These are phyloP conservation scores for Paedocypris micromegethes DNA, from an alignment of 2,797 vertebrate genomes.

Conservation along the genomic window DNA sequence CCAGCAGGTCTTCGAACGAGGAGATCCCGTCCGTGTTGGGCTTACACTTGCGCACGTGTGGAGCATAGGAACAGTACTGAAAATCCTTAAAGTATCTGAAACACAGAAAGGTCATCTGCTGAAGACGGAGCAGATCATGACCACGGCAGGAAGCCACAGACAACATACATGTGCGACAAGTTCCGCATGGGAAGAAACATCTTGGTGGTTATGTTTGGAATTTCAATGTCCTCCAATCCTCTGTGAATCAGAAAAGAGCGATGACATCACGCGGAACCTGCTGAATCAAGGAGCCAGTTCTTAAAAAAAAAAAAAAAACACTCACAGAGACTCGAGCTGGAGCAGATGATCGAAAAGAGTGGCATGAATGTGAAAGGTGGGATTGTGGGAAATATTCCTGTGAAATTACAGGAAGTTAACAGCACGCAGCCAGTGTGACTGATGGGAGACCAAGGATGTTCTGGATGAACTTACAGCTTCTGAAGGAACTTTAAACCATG, in stretches of 20 bases:
- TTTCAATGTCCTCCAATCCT: constrained; percentile 73
- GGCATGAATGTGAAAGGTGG: constrained; percentile 64
- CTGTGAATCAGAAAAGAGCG: constrained; percentile 50
- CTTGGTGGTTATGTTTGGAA: constrained; percentile 68
- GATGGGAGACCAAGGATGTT: not conserved
- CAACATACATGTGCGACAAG: constrained; percentile 69
- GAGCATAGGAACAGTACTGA: constrained; percentile 79
- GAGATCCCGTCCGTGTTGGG: constrained; percentile 82
- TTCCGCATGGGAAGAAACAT: constrained; percentile 77
- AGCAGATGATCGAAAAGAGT: constrained; percentile 66
- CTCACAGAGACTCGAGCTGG: constrained; percentile 78
- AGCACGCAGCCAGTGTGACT: not conserved
- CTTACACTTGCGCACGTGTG: constrained; percentile 76
- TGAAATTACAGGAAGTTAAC: constrained; percentile 28
- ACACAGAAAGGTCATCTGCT: no score
- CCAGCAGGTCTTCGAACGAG: constrained; percentile 80
- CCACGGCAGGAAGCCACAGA: not conserved
- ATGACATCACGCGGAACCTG: constrained; percentile 1
- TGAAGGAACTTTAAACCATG: constrained; percentile 52
- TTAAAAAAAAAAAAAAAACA: constrained; percentile 30
- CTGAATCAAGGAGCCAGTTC: constrained; percentile 13
- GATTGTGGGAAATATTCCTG: constrained; percentile 79
- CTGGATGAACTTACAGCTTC: constrained; percentile 40
- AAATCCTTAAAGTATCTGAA: constrained; percentile 80
- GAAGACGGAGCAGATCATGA: not conserved